Base-by-base conservation (phyloP, 2,888 invertebrate genomes). In the Drosophila acutilabella region DNA sequence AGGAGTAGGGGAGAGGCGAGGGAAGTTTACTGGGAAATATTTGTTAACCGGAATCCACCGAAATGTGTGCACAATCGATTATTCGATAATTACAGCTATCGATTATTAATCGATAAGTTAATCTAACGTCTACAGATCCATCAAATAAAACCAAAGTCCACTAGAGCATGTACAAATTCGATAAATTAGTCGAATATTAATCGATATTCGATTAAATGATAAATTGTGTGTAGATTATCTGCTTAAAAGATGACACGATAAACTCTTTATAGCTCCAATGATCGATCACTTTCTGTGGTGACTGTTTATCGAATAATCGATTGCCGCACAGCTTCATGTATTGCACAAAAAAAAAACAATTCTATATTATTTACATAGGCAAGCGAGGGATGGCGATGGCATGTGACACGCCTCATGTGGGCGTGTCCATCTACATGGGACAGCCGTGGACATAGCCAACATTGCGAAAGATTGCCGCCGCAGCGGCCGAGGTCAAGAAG, bases 381-480 rank as follows among this genome's bases (percentile, higher is more conserved):
- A 70, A 67, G 64, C 71, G 41, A 59, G 64, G 56, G 18, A 7
- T 10, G 20, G 6, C n/a, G 26, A 6, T 14, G 14, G 16, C 11
- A 23, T 38, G 36, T n/a, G 10, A 18, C 52, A 26, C 23, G 60
- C 30, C 30, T 30, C 30, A 30, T 6, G 18, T 16, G 14, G 41
- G 33, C 13, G 44, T 26, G 16, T 23, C 18, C 36, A 10, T 42
- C 93, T 94, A 95, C 90, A 95, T 93, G 60, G 95, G 95, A 84
- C 95, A 95, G 26, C 95, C 95, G 82, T 95, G 95, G 1, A 95
- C 95, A 87, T 95, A 96, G 65, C 95, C 94, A 52, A 96, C 95
- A 88, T 95, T 96, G 68, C 96, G 94, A 88, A 96, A 95, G 73
- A 96, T 94, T 40, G 95, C 95, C 0, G 95, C 95, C 16, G 92